Evolutionary conservation across 2,888 invertebrate genomes (phyloP), one percentile per base, ranked within the genome.

Genomic region (Sthenelais limicola): DNA sequence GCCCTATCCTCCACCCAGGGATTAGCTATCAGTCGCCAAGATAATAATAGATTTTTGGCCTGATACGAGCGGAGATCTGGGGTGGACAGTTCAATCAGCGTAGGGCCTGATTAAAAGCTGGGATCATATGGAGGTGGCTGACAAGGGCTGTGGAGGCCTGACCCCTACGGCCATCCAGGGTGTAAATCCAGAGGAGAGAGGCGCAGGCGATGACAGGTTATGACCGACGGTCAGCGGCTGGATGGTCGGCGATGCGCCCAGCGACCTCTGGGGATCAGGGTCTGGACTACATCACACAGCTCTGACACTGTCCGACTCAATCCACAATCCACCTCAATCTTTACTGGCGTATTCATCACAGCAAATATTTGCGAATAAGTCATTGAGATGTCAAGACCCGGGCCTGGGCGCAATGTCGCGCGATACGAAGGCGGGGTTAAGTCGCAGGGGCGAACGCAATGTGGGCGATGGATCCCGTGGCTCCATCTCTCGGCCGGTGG

Each of bases 21-120:
- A 33, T 56, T 33, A 18, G 32, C 56, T 18, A 3, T n/a, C 56
- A 33, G 33, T 18, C 56, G 56, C 32, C 56, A 33, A 56, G 56
- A 56, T 56, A 56, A 56, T 56, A 56, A 56, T 56, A 56, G 56
- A 56, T 56, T 56, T 56, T 56, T 56, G 56, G 56, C 56, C 56
- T 56, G 56, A 56, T 56, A 33, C 56, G 56, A 18, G 30, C 32
- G 21, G 21, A 56, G 56, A 56, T 56, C 56, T 33, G 32, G 32
- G 56, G 56, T 56, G 56, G 56, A 56, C 56, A 56, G 56, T 56
- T 56, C 56, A 56, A 56, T 56, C 56, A 56, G 56, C 28, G 56
- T 32, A 18, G 32, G 56, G 9, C 15, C 56, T 56, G 56, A 56
- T 56, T 56, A 56, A 56, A 56, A 56, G 56, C 56, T 21, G 56